A percentile compares a stretch with the other conserved stretches of the same genome.
Evolutionary conservation across 2,888 invertebrate species (phyloP).

Genomic region (Cryptocephalus primarius): DNA sequence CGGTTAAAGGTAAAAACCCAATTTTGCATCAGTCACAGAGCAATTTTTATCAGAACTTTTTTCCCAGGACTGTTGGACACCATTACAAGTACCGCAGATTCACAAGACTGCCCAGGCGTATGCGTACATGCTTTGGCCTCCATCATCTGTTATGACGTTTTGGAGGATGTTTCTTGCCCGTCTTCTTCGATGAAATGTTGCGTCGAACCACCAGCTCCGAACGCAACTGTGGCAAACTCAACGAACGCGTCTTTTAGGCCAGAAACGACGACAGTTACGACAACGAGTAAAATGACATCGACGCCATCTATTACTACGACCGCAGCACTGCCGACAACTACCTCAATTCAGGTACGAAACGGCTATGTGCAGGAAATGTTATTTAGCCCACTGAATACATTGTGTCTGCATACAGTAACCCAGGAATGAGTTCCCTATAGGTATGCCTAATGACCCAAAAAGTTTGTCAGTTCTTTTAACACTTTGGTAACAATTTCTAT

Average conservation of each 20-base stretch:
- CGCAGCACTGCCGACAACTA: constrained; percentile 18
- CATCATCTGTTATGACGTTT: constrained; percentile 74
- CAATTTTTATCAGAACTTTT: too few relatives aligned
- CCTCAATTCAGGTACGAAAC: constrained; percentile 19
- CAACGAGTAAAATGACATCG: constrained; percentile 24
- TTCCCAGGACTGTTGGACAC: constrained; percentile 68
- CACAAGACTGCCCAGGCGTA: constrained; percentile 79
- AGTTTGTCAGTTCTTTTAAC: too few relatives aligned
- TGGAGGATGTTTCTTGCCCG: constrained; percentile 73
- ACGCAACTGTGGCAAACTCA: constrained; percentile 29
- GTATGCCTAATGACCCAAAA: too few relatives aligned
- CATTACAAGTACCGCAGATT: constrained; percentile 73
- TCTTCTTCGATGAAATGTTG: constrained; percentile 76
- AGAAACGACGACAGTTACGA: constrained; percentile 21
- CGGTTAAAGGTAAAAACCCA: too few relatives aligned
- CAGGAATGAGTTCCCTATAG: too few relatives aligned
- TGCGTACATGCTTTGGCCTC: constrained; percentile 81
- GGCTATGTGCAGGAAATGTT: too few relatives aligned
- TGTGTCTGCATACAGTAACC: too few relatives aligned
- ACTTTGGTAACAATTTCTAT: too few relatives aligned
- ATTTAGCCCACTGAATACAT: neutral
- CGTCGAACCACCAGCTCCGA: constrained; percentile 60
- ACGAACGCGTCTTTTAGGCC: constrained; percentile 8
- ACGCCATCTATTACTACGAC: constrained; percentile 18
- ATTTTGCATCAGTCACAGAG: too few relatives aligned